These are phyloP conservation scores for Apodemus sylvaticus DNA, from an alignment of 2,113 vertebrate genomes.

Conservation along the genomic window DNA sequence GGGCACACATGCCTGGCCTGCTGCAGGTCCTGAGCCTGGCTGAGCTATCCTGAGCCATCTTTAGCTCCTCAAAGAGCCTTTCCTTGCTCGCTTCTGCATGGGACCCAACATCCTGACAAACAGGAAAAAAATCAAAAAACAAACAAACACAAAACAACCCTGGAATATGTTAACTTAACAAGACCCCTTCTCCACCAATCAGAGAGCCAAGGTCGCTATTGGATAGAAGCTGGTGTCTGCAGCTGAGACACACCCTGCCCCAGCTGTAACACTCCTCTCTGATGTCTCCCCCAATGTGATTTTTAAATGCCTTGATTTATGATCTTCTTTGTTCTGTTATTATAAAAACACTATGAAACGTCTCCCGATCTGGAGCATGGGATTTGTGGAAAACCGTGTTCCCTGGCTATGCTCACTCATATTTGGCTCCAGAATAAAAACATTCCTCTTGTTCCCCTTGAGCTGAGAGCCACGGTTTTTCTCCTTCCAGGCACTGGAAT, in stretches of 20 bases:
- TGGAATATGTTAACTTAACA: not conserved
- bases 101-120: not conserved
- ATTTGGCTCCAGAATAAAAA: not conserved
- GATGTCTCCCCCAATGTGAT: not conserved
- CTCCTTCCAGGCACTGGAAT: not conserved
- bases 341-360: not conserved
- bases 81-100: not conserved
- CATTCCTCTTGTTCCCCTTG: not conserved
- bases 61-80: not conserved
- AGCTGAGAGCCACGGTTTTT: not conserved
- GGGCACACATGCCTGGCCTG: not conserved
- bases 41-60: not conserved
- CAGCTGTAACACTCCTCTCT: not conserved
- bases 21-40: not conserved
- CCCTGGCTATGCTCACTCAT: not conserved
- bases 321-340: not conserved
- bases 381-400: not conserved
- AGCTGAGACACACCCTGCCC: not conserved
- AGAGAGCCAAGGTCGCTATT: not conserved
- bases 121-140: not conserved
- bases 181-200: not conserved
- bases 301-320: not conserved
- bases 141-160: not conserved
- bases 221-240: fast-evolving
- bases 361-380: not conserved